Evolutionary conservation across 2,888 invertebrate genomes (phyloP).

Genomic region (Cephus rjabovi): DNA sequence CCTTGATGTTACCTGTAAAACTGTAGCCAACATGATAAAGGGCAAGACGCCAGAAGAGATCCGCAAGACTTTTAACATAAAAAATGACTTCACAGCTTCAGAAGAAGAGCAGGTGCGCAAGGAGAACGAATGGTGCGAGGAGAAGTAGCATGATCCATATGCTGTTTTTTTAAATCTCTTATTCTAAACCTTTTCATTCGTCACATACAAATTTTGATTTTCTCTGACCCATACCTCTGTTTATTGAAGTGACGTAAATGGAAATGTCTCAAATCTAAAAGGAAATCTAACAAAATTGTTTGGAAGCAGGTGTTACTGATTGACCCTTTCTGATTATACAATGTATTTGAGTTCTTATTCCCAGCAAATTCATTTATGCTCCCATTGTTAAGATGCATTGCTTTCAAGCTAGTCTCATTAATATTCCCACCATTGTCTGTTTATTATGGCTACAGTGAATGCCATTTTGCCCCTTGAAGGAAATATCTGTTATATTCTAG

Average conservation of each 20-base stretch:
- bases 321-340: neutral
- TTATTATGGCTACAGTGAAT: neutral
- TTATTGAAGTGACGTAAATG: neutral
- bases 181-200: neutral
- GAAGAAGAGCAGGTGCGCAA: conserved; percentile 99
- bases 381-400: neutral
- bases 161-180: neutral
- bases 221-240: neutral
- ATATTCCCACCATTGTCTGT: neutral
- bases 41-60: conserved; percentile 98
- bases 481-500: neutral
- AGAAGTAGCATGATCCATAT: conserved; percentile 71
- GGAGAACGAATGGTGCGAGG: conserved; percentile 95
- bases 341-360: too few species aligned
- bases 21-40: conserved; percentile 98
- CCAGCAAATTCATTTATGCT: neutral
- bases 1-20: conserved; percentile 97
- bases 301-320: neutral
- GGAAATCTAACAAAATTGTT: neutral
- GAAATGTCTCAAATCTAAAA: neutral
- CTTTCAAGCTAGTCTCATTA: neutral
- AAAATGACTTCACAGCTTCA: conserved; percentile 94
- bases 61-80: conserved; percentile 96
- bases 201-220: neutral
- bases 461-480: neutral